Base-by-base conservation (phyloP, 2,888 invertebrate genomes). In the Epistrophella euchroma region DNA sequence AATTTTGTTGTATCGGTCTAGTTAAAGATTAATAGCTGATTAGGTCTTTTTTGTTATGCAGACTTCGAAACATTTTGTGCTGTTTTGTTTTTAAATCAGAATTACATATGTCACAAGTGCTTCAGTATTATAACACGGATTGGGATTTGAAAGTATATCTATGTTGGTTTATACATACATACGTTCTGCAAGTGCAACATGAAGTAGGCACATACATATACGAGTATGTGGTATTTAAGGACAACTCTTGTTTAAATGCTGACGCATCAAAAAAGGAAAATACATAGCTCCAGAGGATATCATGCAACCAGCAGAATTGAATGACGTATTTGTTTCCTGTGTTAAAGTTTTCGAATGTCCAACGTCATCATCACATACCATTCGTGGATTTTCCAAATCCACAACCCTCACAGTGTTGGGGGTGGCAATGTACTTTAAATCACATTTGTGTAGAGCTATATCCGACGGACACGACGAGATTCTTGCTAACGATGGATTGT, bases 321-420 rank as follows among this genome's bases (percentile, higher is more conserved):
- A 75, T 79, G 84, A 79, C 74, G 58, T 79, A 70, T 77, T 74
- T 84, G 75, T 84, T 84, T 71, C 58, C 32, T 35, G 56, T 35
- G 56, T 58, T 52, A 78, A 70, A 58, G 37, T 58, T 82, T 76
- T 80, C 32, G 28, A 15, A 62, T 19, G n/a, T 43, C n/a, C 15
- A 62, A 43, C 75, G 13, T 70, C 78, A 55, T 70, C 75, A 56
- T 71, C 50, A 60, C 19, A 55, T 32, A 55, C 19, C 13, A 37
- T 64, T 78, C 28, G 43, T 45, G 35, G 35, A 60, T 2, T 60
- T 22, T 15, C 9, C 45, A 22, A 60, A 9, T 22, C 32, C 60
- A 60, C 22, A 19, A 32, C 37, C 35, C 7, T 4, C 13, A 6
- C 35, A 0, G 15, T 15, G 9, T 17, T 15, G 22, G 25, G 1